A percentile compares a stretch with the other conserved stretches of the same genome.
phyloP scores from a whole-genome alignment of 35 echinoderm and acorn worm species.

The Heliocidaris tuberculata region DNA sequence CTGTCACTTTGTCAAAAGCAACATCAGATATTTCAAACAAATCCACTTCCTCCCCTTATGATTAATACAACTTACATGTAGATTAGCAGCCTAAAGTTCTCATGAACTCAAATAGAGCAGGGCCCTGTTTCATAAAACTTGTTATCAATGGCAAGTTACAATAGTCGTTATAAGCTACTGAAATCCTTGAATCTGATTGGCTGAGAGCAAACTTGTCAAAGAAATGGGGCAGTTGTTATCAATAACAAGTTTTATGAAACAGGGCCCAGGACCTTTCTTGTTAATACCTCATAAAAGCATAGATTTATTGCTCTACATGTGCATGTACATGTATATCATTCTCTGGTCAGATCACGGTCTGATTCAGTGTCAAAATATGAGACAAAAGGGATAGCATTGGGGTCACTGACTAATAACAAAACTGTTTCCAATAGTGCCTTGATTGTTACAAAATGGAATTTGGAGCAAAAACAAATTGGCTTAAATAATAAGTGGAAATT shows the following conservation, averaged over 20 bases:
- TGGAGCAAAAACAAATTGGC: constrained; percentile 2
- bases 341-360: not conserved
- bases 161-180: too few species aligned
- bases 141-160: too few species aligned
- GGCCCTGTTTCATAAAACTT: too few species aligned
- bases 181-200: too few species aligned
- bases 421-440: not conserved
- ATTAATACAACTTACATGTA: not conserved
- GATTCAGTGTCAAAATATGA: not conserved
- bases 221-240: too few species aligned
- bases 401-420: not conserved
- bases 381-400: not conserved
- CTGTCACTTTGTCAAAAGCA: too few species aligned
- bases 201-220: too few species aligned
- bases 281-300: not conserved
- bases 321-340: not conserved
- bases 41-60: too few species aligned
- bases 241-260: too few species aligned
- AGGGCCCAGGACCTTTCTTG: not conserved
- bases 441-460: not conserved
- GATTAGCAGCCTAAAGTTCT: not conserved
- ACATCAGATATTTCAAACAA: too few species aligned
- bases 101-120: not conserved
- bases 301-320: not conserved
- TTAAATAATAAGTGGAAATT: constrained; percentile 36